Evolutionary conservation across 2,113 vertebrate species (phyloP).

Genomic region (western clawed frog (Xenopus tropicalis)): DNA sequence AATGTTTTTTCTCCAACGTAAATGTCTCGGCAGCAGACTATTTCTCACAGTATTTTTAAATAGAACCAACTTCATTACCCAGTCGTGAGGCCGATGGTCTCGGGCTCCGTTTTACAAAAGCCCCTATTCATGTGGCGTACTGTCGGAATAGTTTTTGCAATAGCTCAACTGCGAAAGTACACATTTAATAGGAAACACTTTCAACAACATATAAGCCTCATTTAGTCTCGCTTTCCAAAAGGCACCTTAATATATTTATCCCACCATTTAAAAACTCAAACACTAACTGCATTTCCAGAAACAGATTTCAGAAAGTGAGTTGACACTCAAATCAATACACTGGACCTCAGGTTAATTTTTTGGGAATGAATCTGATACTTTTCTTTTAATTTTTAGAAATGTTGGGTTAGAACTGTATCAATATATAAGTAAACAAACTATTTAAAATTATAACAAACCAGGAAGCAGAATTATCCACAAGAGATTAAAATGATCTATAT

Average conservation of each 20-base stretch:
- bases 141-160: conserved; percentile 9
- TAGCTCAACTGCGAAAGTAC: conserved; percentile 7
- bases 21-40: not conserved
- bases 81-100: not conserved
- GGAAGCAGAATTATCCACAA: not conserved
- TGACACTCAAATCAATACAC: not conserved
- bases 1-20: not conserved
- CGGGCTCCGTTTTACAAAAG: conserved; percentile 1
- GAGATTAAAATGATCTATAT: not conserved
- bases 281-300: conserved; percentile 2
- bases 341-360: not conserved
- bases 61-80: conserved; percentile 14
- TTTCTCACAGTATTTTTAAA: conserved; percentile 17
- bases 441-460: not conserved
- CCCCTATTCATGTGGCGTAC: conserved; percentile 9
- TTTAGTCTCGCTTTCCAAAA: conserved; percentile 11
- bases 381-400: not conserved
- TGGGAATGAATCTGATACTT: not conserved
- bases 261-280: conserved; percentile 1
- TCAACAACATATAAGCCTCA: conserved; percentile 10
- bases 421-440: not conserved
- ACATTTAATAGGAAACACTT: conserved; percentile 14
- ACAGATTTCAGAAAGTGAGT: conserved; percentile 6
- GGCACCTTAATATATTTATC: conserved; percentile 1
- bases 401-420: not conserved